A percentile compares a stretch with the other conserved stretches of the same genome.
Evolutionary conservation across 2,888 invertebrate species (phyloP).

Genomic region (Prenolepis imparis): DNA sequence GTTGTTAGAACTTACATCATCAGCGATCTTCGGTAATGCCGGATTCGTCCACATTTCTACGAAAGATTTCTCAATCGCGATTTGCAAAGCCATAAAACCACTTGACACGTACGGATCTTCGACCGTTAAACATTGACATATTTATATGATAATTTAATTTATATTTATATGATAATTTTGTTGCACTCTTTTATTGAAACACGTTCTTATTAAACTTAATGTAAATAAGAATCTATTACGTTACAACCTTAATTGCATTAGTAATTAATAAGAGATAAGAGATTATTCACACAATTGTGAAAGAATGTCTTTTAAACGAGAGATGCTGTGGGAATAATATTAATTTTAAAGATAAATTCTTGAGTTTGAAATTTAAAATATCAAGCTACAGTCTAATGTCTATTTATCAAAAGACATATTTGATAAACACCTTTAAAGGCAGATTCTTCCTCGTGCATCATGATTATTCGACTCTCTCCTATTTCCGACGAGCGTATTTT

Average conservation of each 20-base stretch:
- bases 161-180: no score
- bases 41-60: constrained; percentile 64
- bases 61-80: constrained; percentile 69
- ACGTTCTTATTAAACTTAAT: background rate
- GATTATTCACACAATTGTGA: background rate
- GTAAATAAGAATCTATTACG: background rate
- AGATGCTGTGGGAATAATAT: background rate
- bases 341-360: background rate
- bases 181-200: background rate
- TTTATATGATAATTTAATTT: no score
- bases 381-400: background rate
- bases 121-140: background rate
- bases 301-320: background rate
- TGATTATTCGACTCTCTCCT: constrained; percentile 51
- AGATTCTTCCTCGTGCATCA: constrained; percentile 60
- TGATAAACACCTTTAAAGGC: constrained; percentile 50
- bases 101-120: constrained; percentile 68
- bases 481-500: constrained; percentile 69
- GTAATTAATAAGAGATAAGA: background rate
- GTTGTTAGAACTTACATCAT: constrained; percentile 37
- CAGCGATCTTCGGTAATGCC: constrained; percentile 39
- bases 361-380: background rate
- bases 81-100: constrained; percentile 71
- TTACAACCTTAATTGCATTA: background rate
- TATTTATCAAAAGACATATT: background rate